Base-by-base conservation (phyloP, 2,113 vertebrate species). In the Epinephelus moara region DNA sequence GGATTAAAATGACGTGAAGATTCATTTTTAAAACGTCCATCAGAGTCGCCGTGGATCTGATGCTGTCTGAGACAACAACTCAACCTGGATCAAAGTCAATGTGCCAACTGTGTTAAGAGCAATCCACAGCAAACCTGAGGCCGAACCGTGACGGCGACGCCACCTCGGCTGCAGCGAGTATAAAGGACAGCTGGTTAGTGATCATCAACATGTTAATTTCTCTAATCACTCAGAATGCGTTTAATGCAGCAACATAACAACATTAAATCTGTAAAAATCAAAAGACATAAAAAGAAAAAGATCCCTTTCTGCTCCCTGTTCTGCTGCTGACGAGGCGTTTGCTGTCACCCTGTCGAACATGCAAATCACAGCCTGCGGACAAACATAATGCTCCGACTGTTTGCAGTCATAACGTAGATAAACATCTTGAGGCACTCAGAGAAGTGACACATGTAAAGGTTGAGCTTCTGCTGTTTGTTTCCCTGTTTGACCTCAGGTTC, bases 271-370 rank as follows among this genome's bases (percentile, higher is more conserved):
- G 6, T 37, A 81, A 47, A 75, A 73, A 27, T 17, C 33, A 30
- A 82, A 80, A 63, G 2, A 47, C 13, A 37, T 3, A 25, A 53
- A 42, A 21, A 66, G 11, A 73, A 83, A 61, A 64, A 2, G 11
- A 86, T 94, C 90, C 92, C 89, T 93, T 93, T 92, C 68, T 52
- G 62, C 30, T 47, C 49, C 57, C 71, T 25, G 47, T 42, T 66
- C 49, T 64, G 74, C 45, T 62, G 68, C 40, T 64, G 30, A 66
- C 6, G 49, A 42, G 33, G 66, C 1, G 12, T 13, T 45, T 11
- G 11, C 42, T 9, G 11, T 45, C 11, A 59, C 33, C 33, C 33
- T 37, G 33, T 37, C 33, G 4, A 37, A 37, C 33, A 37, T 37
- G 33, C 33, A 37, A 37, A 37, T 37, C 33, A 37, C 33, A 1